Percentiles rank a stretch among this genome's conserved stretches.
Conservation (phyloP, 2,888 invertebrate species). For the Tachina grossa region DNA sequence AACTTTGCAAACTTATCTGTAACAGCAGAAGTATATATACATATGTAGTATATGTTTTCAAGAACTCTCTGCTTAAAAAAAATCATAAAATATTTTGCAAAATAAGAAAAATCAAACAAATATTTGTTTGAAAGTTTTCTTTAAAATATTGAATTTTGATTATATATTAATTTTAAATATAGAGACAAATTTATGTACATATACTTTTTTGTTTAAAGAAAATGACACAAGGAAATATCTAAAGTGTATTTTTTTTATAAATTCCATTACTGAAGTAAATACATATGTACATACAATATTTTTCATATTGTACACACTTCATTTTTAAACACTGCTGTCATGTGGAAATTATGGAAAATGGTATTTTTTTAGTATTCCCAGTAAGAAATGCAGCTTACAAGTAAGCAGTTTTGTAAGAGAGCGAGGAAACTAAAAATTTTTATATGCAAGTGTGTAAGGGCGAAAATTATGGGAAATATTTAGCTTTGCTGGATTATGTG, state of each 20-base stretch:
- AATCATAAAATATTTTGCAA: background rate
- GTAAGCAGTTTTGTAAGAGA: background rate
- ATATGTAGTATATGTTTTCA: conserved; percentile 1
- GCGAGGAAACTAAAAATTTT: background rate
- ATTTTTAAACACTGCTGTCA: background rate
- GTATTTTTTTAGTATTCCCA: background rate
- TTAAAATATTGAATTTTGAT: background rate
- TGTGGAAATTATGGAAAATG: background rate
- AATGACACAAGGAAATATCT: background rate
- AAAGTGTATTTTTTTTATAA: background rate
- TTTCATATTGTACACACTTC: background rate
- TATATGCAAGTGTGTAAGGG: background rate
- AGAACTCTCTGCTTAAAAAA: conserved; percentile 13
- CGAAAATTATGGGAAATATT: too few species aligned
- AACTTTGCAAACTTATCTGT: background rate
- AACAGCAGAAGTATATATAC: too few species aligned
- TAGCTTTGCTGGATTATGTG: too few species aligned
- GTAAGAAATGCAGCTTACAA: background rate
- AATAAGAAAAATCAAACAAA: background rate
- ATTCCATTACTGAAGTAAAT: too few species aligned
- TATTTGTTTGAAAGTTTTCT: background rate
- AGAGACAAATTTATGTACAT: background rate
- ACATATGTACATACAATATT: too few species aligned
- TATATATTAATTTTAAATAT: background rate
- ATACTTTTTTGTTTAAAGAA: background rate